Base-by-base conservation (phyloP, 2,888 invertebrate species). In the Macrophya annulata region DNA sequence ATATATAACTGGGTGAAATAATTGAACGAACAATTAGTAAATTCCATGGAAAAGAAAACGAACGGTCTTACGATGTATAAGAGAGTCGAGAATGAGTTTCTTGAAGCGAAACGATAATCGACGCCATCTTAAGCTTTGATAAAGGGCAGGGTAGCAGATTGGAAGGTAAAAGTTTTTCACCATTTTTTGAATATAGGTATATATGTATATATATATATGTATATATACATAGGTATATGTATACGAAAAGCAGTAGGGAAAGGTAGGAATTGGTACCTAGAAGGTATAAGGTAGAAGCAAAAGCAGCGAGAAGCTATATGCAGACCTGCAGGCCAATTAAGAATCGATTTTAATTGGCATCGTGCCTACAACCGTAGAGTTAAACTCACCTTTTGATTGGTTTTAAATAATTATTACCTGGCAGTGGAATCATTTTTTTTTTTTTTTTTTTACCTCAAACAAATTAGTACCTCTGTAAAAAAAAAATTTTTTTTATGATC, bases 41-140 rank as follows among this genome's bases (percentile, higher is more conserved):
- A 43, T n/a, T 12, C 4, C 0, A 74, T n/a, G 4, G 4, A 21
- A 74, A 72, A 72, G 21, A 72, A 74, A 74, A 74, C n/a, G 62
- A 40, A n/a, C 5, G 40, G 37, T 37, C 9, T 2, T 45, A 40
- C 25, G 37, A n/a, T 17, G 72, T 45, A 0, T 68, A 15, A 55
- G 1, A 37, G 9, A 37, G 21, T 17, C 21, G 37, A 37, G 45
- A 77, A 77, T 55, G 77, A 8, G 15, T n/a, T 77, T 55, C n/a
- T 17, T n/a, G 77, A 77, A 37, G 77, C 77, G 77, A n/a, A 77
- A 77, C 77, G 77, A 77, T 55, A 77, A 77, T 77, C 77, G 77
- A 77, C 51, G 55, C 77, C 31, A 77, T 77, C 77, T 77, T 51
- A 77, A 77, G 77, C 12, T 48, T 31, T 51, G 43, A 45, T 45